Conservation (phyloP, 2,888 invertebrate species). For the Zygothrica quintamaculata region DNA sequence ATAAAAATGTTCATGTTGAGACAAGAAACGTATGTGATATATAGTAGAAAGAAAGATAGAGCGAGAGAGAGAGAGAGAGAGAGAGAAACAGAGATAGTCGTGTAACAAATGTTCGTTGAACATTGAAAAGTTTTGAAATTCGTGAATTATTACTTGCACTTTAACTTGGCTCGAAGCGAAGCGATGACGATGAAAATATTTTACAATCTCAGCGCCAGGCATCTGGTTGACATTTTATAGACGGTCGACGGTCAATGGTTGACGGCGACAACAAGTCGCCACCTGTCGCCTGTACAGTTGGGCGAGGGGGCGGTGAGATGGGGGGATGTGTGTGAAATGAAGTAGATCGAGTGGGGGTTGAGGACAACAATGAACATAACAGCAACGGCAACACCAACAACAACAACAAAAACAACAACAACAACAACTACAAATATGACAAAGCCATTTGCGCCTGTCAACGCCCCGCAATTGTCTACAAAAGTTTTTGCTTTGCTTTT, state of each 20-base stretch:
- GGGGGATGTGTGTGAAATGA: background rate
- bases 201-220: constrained; percentile 63
- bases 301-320: constrained; percentile 5
- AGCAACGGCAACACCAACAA: background rate
- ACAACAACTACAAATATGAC: constrained; percentile 47
- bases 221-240: constrained; percentile 57
- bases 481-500: constrained; percentile 20
- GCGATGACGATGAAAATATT: constrained; percentile 72
- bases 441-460: constrained; percentile 77
- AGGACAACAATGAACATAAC: constrained; percentile 6
- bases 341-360: background rate
- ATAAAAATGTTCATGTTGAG: no score
- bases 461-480: constrained; percentile 70
- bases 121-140: constrained; percentile 75
- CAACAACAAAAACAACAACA: background rate
- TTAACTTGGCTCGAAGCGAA: constrained; percentile 71
- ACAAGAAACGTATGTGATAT: no score
- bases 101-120: constrained; percentile 46
- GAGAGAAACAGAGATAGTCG: constrained; percentile 6
- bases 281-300: constrained; percentile 61
- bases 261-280: constrained; percentile 70
- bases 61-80: constrained; percentile 21
- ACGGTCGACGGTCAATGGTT: constrained; percentile 41
- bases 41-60: constrained; percentile 28
- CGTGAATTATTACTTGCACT: constrained; percentile 79